Conservation (phyloP, 2,113 vertebrate species). For the Xerus inauris region DNA sequence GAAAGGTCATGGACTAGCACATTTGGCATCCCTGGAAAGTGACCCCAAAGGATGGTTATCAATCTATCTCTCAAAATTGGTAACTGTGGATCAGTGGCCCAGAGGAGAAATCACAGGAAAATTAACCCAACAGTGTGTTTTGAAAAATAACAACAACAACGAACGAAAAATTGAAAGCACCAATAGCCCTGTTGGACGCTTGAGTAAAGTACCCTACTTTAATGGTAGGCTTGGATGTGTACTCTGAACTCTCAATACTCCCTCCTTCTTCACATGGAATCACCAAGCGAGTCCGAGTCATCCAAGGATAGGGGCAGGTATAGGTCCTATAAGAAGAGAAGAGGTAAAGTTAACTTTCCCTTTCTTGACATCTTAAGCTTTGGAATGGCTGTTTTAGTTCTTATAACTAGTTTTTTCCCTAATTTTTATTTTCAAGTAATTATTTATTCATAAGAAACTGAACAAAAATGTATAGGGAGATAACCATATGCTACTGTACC, state of each 20-base stretch:
- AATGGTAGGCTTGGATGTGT: constrained; percentile 75
- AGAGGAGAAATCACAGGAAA: constrained; percentile 88
- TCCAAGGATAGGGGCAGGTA: constrained; percentile 98
- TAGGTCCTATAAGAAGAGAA: constrained; percentile 92
- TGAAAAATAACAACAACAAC: constrained; percentile 64
- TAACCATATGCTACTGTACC: background rate
- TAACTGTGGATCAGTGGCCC: constrained; percentile 87
- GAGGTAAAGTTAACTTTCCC: constrained; percentile 83
- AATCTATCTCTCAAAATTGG: constrained; percentile 87
- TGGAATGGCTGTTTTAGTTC: background rate
- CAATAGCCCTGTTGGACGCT: constrained; percentile 86
- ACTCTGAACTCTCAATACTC: constrained; percentile 51
- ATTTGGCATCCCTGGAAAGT: constrained; percentile 78
- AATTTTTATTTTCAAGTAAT: constrained; percentile 48
- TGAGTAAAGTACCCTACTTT: constrained; percentile 80
- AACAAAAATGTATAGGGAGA: constrained; percentile 12
- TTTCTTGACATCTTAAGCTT: constrained; percentile 5
- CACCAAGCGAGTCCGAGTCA: constrained; percentile 96
- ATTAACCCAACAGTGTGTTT: constrained; percentile 83
- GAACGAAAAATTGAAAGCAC: constrained; percentile 86
- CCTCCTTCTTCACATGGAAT: constrained; percentile 93
- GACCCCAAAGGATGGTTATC: constrained; percentile 83
- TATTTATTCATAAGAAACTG: constrained; percentile 19
- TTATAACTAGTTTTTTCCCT: background rate
- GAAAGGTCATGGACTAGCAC: constrained; percentile 67